These are phyloP conservation scores for Melangyna quadrimaculata DNA, from an alignment of 2,888 invertebrate genomes.

Conservation along the genomic window DNA sequence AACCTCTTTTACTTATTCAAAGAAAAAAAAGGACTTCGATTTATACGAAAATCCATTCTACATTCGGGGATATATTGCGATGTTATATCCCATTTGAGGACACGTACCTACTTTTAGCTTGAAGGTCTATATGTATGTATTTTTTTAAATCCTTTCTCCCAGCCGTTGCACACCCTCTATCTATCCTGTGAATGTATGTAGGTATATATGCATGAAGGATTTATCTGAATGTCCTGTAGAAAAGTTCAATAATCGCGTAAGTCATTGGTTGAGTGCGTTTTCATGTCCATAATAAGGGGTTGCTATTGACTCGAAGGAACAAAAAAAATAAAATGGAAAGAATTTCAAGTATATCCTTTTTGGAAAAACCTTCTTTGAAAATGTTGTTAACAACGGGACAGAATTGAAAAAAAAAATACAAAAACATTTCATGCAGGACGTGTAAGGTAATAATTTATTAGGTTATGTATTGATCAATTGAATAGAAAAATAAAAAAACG, in stretches of 20 bases:
- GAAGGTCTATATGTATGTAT: constrained; percentile 6
- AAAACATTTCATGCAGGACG: background rate
- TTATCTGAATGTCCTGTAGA: constrained; percentile 61
- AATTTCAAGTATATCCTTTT: constrained; percentile 3
- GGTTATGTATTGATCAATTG: constrained; percentile 37
- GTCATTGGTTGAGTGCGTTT: constrained; percentile 71
- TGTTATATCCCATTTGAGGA: constrained; percentile 67
- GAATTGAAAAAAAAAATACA: constrained; percentile 48
- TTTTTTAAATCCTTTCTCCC: constrained; percentile 53
- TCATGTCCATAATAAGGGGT: constrained; percentile 61
- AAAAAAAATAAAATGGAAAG: constrained; percentile 14
- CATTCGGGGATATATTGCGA: constrained; percentile 42
- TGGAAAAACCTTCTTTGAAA: constrained; percentile 27
- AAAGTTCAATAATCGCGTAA: constrained; percentile 71
- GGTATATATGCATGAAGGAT: background rate
- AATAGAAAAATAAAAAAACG: constrained; percentile 11
- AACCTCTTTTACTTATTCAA: constrained; percentile 68
- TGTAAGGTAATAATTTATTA: constrained; percentile 43
- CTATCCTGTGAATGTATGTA: background rate
- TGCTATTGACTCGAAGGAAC: constrained; percentile 25
- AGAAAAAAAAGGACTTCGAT: constrained; percentile 18
- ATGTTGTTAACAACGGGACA: constrained; percentile 37
- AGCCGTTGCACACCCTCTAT: constrained; percentile 22
- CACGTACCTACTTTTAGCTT: constrained; percentile 29
- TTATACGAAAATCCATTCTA: constrained; percentile 37